Conservation (phyloP, 1,140 invertebrate genomes). For the Hylaeus anthracinus region DNA sequence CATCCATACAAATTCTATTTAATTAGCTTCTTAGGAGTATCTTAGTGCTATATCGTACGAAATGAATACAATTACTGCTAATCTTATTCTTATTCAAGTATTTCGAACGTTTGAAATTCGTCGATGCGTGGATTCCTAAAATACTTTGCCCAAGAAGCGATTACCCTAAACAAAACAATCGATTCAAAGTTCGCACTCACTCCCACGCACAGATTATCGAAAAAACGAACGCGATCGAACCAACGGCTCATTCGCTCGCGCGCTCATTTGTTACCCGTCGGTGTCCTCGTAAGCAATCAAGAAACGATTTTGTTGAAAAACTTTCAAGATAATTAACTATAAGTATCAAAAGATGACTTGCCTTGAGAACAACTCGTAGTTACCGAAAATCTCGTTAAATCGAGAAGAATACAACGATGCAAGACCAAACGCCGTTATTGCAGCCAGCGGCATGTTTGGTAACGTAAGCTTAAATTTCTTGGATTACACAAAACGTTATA, state of each 20-base stretch:
- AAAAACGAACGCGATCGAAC: slow-evolving; percentile 17
- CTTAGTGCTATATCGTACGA: slow-evolving; percentile 35
- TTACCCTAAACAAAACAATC: slow-evolving; percentile 14
- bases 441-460: slow-evolving; percentile 5
- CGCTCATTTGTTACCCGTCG: background rate
- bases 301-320: background rate
- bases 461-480: background rate
- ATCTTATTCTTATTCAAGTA: background rate
- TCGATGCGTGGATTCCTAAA: slow-evolving; percentile 9
- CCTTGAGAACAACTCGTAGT: background rate
- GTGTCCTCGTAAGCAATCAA: background rate
- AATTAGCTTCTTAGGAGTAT: slow-evolving; percentile 59
- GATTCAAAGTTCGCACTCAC: slow-evolving; percentile 20
- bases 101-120: background rate
- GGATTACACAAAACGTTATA: slow-evolving; percentile 20
- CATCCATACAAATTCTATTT: slow-evolving; percentile 65
- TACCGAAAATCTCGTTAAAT: background rate
- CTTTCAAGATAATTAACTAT: background rate
- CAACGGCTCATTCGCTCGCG: background rate
- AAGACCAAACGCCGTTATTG: background rate
- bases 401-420: background rate
- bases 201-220: slow-evolving; percentile 23
- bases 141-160: slow-evolving; percentile 43
- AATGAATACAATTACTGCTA: slow-evolving; percentile 5
- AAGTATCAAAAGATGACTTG: background rate